Base-by-base conservation (phyloP, 2,113 vertebrate genomes). In the Saimiri boliviensis region DNA sequence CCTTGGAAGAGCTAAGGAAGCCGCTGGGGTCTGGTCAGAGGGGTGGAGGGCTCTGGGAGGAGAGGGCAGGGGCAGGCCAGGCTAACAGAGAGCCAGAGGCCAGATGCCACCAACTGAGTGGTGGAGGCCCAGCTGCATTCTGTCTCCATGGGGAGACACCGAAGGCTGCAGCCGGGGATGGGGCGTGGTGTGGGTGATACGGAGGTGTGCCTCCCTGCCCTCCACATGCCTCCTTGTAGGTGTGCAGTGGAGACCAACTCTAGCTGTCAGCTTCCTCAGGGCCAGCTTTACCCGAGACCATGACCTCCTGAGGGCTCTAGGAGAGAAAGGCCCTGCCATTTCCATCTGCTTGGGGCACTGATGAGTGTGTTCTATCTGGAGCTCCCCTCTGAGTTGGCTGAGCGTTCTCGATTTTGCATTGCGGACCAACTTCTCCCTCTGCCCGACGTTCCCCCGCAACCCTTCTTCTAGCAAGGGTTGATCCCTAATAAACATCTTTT, bases 141-240 rank as follows among this genome's bases (percentile, higher is more conserved):
- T 95, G 97, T 93, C 97, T 85, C 58, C 12, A 37, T n/a, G 98
- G 98, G 96, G 98, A 98, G 86, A 93, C 98, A 97, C 97, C 92
- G 93, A 97, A 96, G 91, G 97, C 98, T 98, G 97, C 98, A 98
- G 98, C 98, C 97, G 97, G 98, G 98, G 98, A 98, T 97, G 97
- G 98, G 94, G 96, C 95, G 82, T 30, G 42, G 19, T 56, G 47
- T 52, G 63, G 11, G 2, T 32, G 16, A 35, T 19, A 2, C 0
- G 21, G 25, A 97, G 91, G 95, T 98, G 13, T 8, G 10, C 40
- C 27, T 17, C 25, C 63, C 23, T 1, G 30, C 3, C 25, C 10
- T 32, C 25, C 30, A 3, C 21, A 37, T 10, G 2, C 37, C 35
- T 40, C 10, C 17, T 52, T 20, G 40, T 56, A 52, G 32, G 23